A percentile compares a stretch with the other conserved stretches of the same genome.
These are phyloP conservation scores for Drosophila mimica DNA, from an alignment of 2,888 invertebrate genomes.

Conservation along the genomic window DNA sequence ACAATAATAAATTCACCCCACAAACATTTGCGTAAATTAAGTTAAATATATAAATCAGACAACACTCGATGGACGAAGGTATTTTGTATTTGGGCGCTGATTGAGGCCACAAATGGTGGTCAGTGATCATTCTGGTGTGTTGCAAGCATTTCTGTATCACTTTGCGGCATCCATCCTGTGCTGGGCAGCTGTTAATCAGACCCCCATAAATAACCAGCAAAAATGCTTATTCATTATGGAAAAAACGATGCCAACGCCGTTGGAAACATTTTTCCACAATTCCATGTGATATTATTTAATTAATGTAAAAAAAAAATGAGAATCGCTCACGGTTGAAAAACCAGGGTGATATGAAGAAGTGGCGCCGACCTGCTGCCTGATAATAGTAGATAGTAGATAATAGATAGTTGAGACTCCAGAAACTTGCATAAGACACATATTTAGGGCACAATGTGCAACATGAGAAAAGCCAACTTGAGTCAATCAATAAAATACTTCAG, in stretches of 20 bases:
- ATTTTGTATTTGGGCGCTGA: slow-evolving; percentile 46
- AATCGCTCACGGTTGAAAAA: slow-evolving; percentile 9
- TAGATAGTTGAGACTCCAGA: slow-evolving; percentile 8
- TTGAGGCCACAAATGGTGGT: slow-evolving; percentile 38
- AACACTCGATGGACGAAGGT: slow-evolving; percentile 74
- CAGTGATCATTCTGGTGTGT: slow-evolving; percentile 9
- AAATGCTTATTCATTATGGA: slow-evolving; percentile 38
- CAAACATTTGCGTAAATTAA: slow-evolving; percentile 66
- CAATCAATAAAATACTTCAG: slow-evolving; percentile 4
- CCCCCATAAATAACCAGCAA: slow-evolving; percentile 11
- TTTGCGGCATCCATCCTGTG: slow-evolving; percentile 16
- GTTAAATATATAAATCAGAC: slow-evolving; percentile 77
- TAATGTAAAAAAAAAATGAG: slow-evolving; percentile 38
- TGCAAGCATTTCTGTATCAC: neutral
- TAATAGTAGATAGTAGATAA: slow-evolving; percentile 1
- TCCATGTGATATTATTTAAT: slow-evolving; percentile 49
- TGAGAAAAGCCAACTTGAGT: neutral
- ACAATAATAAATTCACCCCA: slow-evolving; percentile 61
- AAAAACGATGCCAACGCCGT: slow-evolving; percentile 25
- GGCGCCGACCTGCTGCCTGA: slow-evolving; percentile 25
- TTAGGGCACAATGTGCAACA: neutral
- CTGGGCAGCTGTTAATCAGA: slow-evolving; percentile 6
- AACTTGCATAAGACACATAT: slow-evolving; percentile 40
- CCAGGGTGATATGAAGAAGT: slow-evolving; percentile 3
- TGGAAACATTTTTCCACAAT: slow-evolving; percentile 43